These are phyloP conservation scores for Phthorimaea operculella DNA, from an alignment of 1,140 invertebrate genomes.

Conservation along the genomic window DNA sequence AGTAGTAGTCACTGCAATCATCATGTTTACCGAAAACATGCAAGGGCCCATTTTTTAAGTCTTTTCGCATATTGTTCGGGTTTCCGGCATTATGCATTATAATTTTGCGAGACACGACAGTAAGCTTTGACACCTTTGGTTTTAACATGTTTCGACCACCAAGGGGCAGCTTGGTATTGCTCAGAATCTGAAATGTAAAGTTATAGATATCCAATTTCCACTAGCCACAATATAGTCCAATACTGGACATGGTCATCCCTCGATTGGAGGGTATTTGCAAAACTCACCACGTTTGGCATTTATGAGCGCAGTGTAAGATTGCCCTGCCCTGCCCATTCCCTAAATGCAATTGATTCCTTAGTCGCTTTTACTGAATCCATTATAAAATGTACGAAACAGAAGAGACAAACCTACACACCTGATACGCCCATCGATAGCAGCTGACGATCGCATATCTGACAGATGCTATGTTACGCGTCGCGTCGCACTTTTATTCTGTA, in stretches of 20 bases:
- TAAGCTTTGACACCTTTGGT: not conserved
- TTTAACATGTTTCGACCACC: not conserved
- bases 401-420: too few species aligned
- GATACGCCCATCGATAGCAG: too few species aligned
- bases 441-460: too few species aligned
- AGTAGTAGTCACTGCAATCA: constrained; percentile 5
- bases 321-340: too few species aligned
- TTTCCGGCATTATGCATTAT: constrained; percentile 1
- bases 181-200: constrained; percentile 1
- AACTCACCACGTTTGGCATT: not conserved
- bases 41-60: constrained; percentile 4
- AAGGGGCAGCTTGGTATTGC: not conserved
- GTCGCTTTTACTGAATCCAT: not conserved
- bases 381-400: too few species aligned
- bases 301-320: not conserved
- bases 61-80: not conserved
- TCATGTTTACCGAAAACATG: constrained; percentile 4
- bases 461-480: too few species aligned
- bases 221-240: too few species aligned
- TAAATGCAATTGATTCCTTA: too few species aligned
- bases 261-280: too few species aligned
- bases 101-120: not conserved
- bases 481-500: too few species aligned
- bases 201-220: too few species aligned
- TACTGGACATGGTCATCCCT: too few species aligned